A percentile compares a stretch with the other conserved stretches of the same genome.
phyloP scores from a whole-genome alignment of 1,140 invertebrate species.

The Papilio helenus region DNA sequence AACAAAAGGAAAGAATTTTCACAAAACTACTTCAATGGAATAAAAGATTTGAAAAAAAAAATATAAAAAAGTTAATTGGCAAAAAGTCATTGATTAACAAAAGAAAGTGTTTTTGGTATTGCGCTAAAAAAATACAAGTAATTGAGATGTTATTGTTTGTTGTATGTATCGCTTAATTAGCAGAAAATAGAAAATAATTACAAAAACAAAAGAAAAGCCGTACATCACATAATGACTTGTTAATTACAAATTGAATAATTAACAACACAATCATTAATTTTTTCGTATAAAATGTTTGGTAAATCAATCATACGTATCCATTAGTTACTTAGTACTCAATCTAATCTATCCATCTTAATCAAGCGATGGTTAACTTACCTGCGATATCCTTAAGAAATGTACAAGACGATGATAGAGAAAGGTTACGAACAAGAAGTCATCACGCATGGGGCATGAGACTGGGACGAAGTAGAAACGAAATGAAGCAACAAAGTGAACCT shows the following conservation, averaged over 20 bases:
- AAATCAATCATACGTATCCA: background rate
- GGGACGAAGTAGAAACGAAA: constrained; percentile 40
- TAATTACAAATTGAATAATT: background rate
- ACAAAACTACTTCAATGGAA: too few relatives aligned
- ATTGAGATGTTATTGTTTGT: background rate
- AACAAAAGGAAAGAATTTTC: too few relatives aligned
- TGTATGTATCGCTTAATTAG: background rate
- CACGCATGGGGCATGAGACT: constrained; percentile 42
- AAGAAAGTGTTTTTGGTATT: background rate
- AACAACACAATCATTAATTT: background rate
- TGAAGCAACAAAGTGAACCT: constrained; percentile 30
- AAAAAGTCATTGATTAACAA: background rate
- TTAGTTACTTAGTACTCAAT: background rate
- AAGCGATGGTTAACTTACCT: constrained; percentile 44
- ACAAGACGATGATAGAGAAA: constrained; percentile 29
- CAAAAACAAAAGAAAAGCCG: background rate
- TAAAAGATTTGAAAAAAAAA: background rate
- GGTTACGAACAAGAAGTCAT: constrained; percentile 33
- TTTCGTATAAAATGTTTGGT: background rate
- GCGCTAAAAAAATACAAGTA: background rate
- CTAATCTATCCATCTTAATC: background rate
- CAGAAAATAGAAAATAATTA: background rate
- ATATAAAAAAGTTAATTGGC: background rate
- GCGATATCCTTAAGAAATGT: constrained; percentile 24
- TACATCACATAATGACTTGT: background rate